Conservation (phyloP, 2,888 invertebrate species). For the Cistogaster globosa region DNA sequence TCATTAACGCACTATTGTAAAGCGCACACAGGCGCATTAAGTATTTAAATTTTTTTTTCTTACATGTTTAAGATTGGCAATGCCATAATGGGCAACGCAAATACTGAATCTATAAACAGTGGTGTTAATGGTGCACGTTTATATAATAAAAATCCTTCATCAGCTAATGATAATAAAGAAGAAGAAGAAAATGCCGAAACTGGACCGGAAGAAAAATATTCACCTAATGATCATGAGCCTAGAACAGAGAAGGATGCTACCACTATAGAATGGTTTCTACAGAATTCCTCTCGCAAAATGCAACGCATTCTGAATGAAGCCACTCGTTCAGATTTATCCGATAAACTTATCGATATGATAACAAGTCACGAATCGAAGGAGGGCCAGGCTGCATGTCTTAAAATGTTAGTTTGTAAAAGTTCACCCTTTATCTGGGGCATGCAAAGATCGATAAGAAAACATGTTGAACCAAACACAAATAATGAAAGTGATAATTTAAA, state of each 20-base stretch:
- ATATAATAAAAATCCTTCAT: conserved; percentile 18
- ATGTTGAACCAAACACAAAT: conserved; percentile 42
- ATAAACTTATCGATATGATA: conserved; percentile 86
- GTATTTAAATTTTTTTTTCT: not conserved
- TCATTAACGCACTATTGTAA: too few species aligned
- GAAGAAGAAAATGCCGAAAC: conserved; percentile 49
- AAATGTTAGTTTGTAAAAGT: conserved; percentile 89
- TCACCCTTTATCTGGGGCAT: conserved; percentile 90
- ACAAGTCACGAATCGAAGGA: conserved; percentile 84
- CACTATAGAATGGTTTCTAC: conserved; percentile 86
- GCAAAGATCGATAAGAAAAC: conserved; percentile 86
- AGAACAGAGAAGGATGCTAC: conserved; percentile 79
- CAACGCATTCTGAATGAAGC: conserved; percentile 83
- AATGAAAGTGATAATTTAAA: not conserved
- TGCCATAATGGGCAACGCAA: conserved; percentile 75
- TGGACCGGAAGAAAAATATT: conserved; percentile 76
- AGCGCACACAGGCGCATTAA: not conserved
- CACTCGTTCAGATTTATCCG: conserved; percentile 86
- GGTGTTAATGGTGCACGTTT: conserved; percentile 24
- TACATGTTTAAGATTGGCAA: conserved; percentile 77
- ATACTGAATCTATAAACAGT: conserved; percentile 24
- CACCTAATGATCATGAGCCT: conserved; percentile 76
- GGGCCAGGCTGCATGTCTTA: conserved; percentile 88
- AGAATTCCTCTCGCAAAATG: conserved; percentile 86
- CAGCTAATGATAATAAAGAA: not conserved